Evolutionary conservation across 2,797 vertebrate species (phyloP).

Genomic region (Graptemys geographica): DNA sequence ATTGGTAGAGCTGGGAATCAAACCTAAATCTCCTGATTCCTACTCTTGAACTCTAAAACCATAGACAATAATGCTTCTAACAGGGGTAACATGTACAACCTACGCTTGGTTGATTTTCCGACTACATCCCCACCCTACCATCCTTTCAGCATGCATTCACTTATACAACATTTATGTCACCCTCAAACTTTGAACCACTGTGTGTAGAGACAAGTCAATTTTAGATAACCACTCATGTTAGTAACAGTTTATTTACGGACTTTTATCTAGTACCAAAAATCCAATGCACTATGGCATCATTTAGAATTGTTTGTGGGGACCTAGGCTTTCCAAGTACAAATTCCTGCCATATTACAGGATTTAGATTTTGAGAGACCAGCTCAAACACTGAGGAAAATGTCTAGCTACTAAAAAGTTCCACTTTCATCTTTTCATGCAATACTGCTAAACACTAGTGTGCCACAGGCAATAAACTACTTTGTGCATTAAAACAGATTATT

Average conservation of each 20-base stretch:
- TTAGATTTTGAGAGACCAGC: background rate
- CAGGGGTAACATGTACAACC: background rate
- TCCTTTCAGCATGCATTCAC: background rate
- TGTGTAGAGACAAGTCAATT: background rate
- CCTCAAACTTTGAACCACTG: background rate
- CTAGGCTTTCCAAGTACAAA: background rate
- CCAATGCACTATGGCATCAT: background rate
- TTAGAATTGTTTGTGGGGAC: background rate
- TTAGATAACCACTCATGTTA: background rate
- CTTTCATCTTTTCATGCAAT: background rate
- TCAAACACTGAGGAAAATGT: background rate
- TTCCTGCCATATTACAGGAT: background rate
- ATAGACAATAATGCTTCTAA: background rate
- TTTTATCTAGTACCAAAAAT: background rate
- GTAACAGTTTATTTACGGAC: background rate
- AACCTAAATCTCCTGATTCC: background rate
- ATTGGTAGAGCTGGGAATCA: background rate
- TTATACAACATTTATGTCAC: background rate
- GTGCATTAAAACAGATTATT: background rate
- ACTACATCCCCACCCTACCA: background rate
- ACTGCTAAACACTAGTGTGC: background rate
- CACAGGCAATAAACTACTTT: background rate
- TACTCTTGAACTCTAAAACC: background rate
- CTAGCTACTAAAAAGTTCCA: background rate
- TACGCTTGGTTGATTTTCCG: background rate